phyloP scores from a whole-genome alignment of 1,140 invertebrate species.

The Drosophila pachea region DNA sequence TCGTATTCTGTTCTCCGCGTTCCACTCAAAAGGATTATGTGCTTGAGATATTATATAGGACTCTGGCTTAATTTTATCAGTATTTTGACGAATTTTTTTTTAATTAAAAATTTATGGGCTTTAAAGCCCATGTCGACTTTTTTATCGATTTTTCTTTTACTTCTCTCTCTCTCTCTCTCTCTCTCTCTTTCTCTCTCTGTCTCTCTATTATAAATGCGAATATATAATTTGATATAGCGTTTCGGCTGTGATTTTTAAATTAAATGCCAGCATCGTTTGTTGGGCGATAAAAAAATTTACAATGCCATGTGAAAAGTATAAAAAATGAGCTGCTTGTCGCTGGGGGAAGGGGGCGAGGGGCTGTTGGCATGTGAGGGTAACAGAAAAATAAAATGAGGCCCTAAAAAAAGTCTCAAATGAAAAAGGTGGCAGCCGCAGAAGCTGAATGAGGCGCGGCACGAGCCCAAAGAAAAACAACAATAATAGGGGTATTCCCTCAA shows the following conservation, averaged over 20 bases:
- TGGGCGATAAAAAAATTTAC: slow-evolving; percentile 56
- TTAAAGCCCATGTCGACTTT: slow-evolving; percentile 35
- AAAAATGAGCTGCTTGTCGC: slow-evolving; percentile 11
- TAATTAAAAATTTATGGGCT: slow-evolving; percentile 66
- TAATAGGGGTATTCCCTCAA: too few species aligned
- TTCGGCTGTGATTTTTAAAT: slow-evolving; percentile 62
- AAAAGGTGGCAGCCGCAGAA: slow-evolving; percentile 35
- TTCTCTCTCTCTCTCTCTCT: neutral
- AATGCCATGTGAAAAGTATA: slow-evolving; percentile 30
- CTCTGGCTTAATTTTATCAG: slow-evolving; percentile 14
- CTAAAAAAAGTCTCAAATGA: slow-evolving; percentile 21
- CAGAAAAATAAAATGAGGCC: slow-evolving; percentile 13
- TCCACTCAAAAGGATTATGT: slow-evolving; percentile 64
- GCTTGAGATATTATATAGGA: slow-evolving; percentile 46
- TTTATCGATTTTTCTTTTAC: slow-evolving; percentile 36
- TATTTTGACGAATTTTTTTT: slow-evolving; percentile 37
- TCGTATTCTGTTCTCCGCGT: slow-evolving; percentile 16
- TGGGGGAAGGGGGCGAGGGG: too few species aligned
- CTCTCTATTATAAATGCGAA: slow-evolving; percentile 36
- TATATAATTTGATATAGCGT: slow-evolving; percentile 44
- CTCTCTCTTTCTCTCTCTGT: neutral
- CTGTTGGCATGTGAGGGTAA: too few species aligned
- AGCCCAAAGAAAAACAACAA: neutral
- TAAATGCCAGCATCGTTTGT: slow-evolving; percentile 35
- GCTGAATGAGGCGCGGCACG: slow-evolving; percentile 18